Conservation (phyloP, 2,888 invertebrate genomes). For the Dastarcus helophoroides region DNA sequence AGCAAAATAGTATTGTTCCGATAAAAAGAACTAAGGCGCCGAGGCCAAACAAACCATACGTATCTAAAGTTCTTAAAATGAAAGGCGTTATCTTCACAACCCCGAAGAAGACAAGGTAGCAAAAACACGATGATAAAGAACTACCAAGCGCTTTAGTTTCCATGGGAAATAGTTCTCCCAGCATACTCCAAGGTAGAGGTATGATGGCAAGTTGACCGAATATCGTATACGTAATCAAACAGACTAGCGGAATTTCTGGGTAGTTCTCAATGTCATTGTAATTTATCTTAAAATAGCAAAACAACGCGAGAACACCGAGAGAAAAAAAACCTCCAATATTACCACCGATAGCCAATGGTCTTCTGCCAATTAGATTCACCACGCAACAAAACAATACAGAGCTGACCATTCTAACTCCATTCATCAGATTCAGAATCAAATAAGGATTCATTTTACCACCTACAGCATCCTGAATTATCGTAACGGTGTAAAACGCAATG, state of each 20-base stretch:
- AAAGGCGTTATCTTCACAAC: slow-evolving; percentile 56
- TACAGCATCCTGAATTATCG: slow-evolving; percentile 47
- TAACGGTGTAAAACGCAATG: slow-evolving; percentile 58
- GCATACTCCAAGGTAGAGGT: slow-evolving; percentile 63
- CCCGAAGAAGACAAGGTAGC: slow-evolving; percentile 51
- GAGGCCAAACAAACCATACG: slow-evolving; percentile 47
- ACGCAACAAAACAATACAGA: slow-evolving; percentile 52
- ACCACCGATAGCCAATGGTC: slow-evolving; percentile 51
- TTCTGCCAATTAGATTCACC: slow-evolving; percentile 48
- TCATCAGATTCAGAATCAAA: slow-evolving; percentile 52
- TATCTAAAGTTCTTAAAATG: slow-evolving; percentile 46
- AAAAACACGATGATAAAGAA: slow-evolving; percentile 52
- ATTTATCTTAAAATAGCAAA: slow-evolving; percentile 11
- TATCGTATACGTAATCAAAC: slow-evolving; percentile 46
- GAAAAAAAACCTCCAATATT: slow-evolving; percentile 49
- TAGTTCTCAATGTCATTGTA: slow-evolving; percentile 12
- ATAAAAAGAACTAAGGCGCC: slow-evolving; percentile 48
- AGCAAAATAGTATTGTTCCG: slow-evolving; percentile 47
- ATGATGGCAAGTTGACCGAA: slow-evolving; percentile 50
- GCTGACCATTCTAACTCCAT: slow-evolving; percentile 48
- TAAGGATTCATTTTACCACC: slow-evolving; percentile 53
- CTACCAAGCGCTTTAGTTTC: slow-evolving; percentile 48
- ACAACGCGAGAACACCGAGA: slow-evolving; percentile 31
- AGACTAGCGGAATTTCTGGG: slow-evolving; percentile 29
- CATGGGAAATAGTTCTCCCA: slow-evolving; percentile 57